A percentile compares a stretch with the other conserved stretches of the same genome.
Conservation (phyloP, 2,888 invertebrate species). For the Gastracanthus pulcherrimus region DNA sequence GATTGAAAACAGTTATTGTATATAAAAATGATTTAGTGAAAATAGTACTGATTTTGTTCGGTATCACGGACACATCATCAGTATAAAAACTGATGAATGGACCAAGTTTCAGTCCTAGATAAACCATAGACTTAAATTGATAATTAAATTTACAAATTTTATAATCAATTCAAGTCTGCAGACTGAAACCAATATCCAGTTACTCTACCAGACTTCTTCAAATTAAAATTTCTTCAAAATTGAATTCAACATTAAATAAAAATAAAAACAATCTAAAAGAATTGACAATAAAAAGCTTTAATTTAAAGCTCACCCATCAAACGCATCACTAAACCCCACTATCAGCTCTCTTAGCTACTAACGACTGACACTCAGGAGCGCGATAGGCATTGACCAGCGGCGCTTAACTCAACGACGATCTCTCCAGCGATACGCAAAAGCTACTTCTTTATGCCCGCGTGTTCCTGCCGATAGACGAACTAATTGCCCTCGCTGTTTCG, state of each 20-base stretch:
- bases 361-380: neutral
- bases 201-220: neutral
- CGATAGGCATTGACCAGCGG: neutral
- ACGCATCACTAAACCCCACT: neutral
- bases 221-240: neutral
- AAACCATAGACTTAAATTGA: too few species aligned
- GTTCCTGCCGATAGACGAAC: slow-evolving; percentile 23
- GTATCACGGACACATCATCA: too few species aligned
- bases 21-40: too few species aligned
- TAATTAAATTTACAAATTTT: too few species aligned
- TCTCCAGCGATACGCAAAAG: neutral
- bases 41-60: too few species aligned
- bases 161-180: too few species aligned
- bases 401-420: neutral
- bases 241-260: neutral
- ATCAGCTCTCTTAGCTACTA: neutral
- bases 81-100: too few species aligned
- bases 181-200: too few species aligned
- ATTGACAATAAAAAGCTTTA: neutral
- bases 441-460: neutral
- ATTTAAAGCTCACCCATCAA: neutral
- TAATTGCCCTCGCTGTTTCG: slow-evolving; percentile 35
- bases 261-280: neutral
- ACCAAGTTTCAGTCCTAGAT: too few species aligned
- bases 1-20: too few species aligned